phyloP scores from a whole-genome alignment of 2,797 vertebrate species.

The Threskiornis aethiopicus region DNA sequence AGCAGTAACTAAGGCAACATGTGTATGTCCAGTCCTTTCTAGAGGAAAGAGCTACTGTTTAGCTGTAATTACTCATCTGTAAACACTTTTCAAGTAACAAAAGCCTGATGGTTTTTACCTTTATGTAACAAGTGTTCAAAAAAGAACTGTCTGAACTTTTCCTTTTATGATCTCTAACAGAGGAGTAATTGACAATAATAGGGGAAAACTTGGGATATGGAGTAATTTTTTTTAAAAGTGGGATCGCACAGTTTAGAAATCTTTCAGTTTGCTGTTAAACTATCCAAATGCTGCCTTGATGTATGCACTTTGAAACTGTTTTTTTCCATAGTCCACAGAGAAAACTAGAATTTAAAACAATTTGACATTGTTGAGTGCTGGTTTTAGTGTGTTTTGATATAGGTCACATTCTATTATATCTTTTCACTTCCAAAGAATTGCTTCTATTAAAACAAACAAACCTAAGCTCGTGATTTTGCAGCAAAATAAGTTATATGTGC shows the following conservation, averaged over 20 bases:
- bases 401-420: neutral
- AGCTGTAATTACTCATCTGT: neutral
- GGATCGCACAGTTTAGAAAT: neutral
- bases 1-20: neutral
- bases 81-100: neutral
- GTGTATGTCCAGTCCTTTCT: neutral
- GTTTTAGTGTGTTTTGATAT: neutral
- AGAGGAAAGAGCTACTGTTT: neutral
- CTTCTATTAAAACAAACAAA: neutral
- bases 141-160: neutral
- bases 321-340: neutral
- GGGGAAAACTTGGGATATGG: neutral
- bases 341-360: neutral
- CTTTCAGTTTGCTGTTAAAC: neutral
- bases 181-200: neutral
- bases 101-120: neutral
- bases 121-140: neutral
- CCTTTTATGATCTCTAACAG: neutral
- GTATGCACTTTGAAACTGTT: neutral
- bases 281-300: neutral
- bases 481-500: neutral
- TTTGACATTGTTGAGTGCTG: neutral
- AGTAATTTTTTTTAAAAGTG: neutral
- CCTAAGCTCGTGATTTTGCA: neutral
- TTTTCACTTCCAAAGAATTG: neutral